Percentiles rank a stretch among this genome's conserved stretches.
Conservation (phyloP, 2,113 vertebrate genomes). For the Laterallus jamaicensis region DNA sequence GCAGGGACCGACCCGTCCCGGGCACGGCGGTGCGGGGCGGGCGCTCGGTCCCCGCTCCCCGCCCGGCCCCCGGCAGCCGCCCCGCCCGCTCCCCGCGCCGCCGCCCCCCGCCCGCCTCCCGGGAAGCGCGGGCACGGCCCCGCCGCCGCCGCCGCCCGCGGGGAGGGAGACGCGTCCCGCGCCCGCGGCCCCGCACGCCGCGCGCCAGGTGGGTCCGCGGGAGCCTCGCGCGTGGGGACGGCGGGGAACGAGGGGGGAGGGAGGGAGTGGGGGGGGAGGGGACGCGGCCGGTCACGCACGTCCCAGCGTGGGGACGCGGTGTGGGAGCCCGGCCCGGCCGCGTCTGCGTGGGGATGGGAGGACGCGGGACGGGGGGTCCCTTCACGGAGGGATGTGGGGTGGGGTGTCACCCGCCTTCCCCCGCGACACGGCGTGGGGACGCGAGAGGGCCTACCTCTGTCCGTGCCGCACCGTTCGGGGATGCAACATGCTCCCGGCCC, state of each 20-base stretch:
- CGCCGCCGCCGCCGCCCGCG: no score
- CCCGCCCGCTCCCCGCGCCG: no score
- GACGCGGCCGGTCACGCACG: background rate
- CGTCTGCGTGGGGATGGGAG: background rate
- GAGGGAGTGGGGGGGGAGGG: no score
- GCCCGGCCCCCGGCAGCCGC: background rate
- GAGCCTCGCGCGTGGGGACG: background rate
- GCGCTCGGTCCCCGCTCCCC: background rate
- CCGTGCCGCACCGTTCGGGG: background rate
- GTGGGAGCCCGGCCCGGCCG: background rate
- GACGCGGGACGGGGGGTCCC: background rate
- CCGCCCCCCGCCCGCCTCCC: no score
- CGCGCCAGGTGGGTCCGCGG: background rate
- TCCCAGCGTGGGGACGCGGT: background rate
- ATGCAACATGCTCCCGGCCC: rapidly evolving
- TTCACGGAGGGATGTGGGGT: background rate
- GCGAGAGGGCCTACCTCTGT: background rate
- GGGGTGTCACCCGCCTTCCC: no score
- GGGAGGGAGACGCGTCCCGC: background rate
- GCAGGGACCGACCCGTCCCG: background rate
- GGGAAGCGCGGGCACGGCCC: no score
- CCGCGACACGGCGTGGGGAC: background rate
- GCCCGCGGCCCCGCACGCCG: background rate
- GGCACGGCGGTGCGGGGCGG: background rate
- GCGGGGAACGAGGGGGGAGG: no score